Conservation (phyloP, 2,113 vertebrate genomes). For the Zingel zingel region DNA sequence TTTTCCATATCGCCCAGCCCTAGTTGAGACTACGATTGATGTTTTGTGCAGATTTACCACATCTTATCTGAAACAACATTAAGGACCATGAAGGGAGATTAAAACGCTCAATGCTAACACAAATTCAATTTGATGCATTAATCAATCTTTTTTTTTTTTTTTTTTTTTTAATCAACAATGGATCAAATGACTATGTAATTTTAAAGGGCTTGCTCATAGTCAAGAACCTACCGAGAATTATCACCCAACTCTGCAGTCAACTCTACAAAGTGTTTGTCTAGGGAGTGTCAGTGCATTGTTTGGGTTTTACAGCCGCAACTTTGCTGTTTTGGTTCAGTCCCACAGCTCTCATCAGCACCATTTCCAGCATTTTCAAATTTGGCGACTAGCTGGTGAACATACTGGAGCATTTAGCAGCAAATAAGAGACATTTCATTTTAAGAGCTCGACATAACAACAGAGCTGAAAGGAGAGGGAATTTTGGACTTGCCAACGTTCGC, state of each 20-base stretch:
- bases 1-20: no score
- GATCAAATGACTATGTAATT: neutral
- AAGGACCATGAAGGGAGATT: neutral
- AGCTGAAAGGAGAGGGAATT: neutral
- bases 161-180: neutral
- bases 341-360: neutral
- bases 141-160: no score
- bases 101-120: neutral
- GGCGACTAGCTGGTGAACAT: neutral
- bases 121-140: neutral
- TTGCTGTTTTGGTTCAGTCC: neutral
- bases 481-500: neutral
- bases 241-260: neutral
- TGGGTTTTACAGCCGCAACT: neutral
- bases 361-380: neutral
- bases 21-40: neutral
- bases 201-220: neutral
- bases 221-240: no score
- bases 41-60: conserved; percentile 1
- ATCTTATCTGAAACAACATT: conserved; percentile 1
- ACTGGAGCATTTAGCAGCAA: neutral
- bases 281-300: neutral
- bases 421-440: no score
- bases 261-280: neutral
- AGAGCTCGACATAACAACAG: no score